Conservation (phyloP, 2,113 vertebrate species). For the Tamias sibiricus region DNA sequence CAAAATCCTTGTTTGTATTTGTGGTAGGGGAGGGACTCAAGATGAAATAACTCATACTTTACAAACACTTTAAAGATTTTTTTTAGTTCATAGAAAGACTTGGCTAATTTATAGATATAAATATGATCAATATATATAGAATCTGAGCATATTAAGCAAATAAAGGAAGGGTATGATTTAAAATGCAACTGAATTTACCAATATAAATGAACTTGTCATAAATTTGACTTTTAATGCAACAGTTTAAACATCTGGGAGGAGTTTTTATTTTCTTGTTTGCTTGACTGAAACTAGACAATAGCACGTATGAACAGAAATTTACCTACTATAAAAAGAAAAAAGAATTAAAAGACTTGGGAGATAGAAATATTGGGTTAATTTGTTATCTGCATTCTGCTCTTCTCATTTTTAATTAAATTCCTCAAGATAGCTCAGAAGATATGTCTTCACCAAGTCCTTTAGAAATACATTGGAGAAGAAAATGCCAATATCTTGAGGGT, state of each 20-base stretch:
- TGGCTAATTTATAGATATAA: neutral
- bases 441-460: neutral
- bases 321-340: neutral
- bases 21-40: neutral
- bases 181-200: constrained; percentile 3
- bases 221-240: neutral
- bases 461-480: neutral
- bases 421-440: neutral
- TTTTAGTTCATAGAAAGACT: neutral
- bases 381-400: neutral
- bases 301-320: neutral
- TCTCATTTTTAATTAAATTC: neutral
- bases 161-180: neutral
- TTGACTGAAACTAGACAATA: neutral
- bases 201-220: neutral
- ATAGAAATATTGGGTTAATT: neutral
- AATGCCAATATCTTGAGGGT: neutral
- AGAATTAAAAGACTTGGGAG: neutral
- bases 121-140: neutral
- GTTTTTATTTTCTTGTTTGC: constrained; percentile 16
- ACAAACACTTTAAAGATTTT: neutral
- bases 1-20: neutral
- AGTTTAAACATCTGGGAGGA: neutral
- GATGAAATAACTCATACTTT: neutral
- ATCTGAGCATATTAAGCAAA: neutral